Base-by-base conservation (phyloP, 2,888 invertebrate species). In the Ormia ochracea region DNA sequence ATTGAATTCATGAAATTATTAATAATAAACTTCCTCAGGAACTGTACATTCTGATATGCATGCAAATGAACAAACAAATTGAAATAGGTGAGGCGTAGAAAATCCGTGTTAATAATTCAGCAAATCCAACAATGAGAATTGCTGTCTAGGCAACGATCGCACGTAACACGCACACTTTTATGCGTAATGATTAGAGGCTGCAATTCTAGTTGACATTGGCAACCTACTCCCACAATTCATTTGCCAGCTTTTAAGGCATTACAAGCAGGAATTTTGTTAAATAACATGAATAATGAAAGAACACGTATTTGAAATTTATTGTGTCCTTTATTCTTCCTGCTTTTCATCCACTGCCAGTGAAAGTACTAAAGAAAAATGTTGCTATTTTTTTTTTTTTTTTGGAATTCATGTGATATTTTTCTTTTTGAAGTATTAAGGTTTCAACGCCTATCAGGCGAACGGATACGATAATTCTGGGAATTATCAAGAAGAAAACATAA, bases 21-120 rank as follows among this genome's bases (percentile, higher is more conserved):
- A 59, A 41, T 4, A 10, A 33, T 12, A 56, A 69, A 68, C 17
- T 45, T 21, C 9, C 14, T 43, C 21, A 17, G 33, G 33, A 68
- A 4, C 4, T 23, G 4, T 23, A 26, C 5, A 19, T 28, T 26
- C 28, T n/a, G 4, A 12, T 12, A 17, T 21, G 10, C 31, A 74
- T 75, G 43, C 66, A 75, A 75, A 76, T 76, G 76, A 76, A 45
- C 76, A 69, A 76, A 45, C 76, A 76, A 12, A 43, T 43, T 14
- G 14, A n/a, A 28, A 6, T 26, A 10, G 33, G 23, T 36, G 43
- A 59, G 14, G 66, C 65, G 28, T 45, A 58, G 10, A 66, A 74
- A 65, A 66, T 74, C 74, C 45, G 10, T 73, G 48, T 41, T 28
- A 26, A 43, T 70, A 61, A 59, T 26, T 41, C 31, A 17, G 50